A percentile compares a stretch with the other conserved stretches of the same genome.
These are phyloP conservation scores for Physocephala rufipes DNA, from an alignment of 2,888 invertebrate species.

Conservation along the genomic window DNA sequence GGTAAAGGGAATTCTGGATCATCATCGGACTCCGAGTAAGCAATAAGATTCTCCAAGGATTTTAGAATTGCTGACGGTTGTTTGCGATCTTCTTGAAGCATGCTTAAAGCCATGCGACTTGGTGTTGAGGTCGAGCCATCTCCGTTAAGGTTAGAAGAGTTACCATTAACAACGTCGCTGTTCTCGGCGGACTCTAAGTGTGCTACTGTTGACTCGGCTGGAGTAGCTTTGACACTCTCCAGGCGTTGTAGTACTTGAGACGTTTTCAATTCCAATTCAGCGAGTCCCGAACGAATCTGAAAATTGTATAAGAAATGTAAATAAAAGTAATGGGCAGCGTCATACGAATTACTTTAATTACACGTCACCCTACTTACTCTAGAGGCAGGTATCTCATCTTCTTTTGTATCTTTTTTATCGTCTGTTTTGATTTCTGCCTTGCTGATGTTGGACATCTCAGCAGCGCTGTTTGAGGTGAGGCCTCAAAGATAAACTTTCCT, in stretches of 20 bases:
- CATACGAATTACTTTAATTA: background rate
- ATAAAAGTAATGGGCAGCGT: background rate
- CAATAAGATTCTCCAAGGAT: slow-evolving; percentile 72
- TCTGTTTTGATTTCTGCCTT: slow-evolving; percentile 51
- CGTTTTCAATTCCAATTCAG: slow-evolving; percentile 76
- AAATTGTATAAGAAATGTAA: slow-evolving; percentile 35
- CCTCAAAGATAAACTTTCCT: background rate
- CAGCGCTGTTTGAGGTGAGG: slow-evolving; percentile 42
- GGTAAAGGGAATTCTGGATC: slow-evolving; percentile 71
- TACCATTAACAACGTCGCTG: slow-evolving; percentile 29
- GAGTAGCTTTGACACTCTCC: slow-evolving; percentile 69
- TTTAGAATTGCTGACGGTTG: slow-evolving; percentile 67
- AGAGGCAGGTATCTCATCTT: slow-evolving; percentile 63
- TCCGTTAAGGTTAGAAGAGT: background rate
- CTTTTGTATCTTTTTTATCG: slow-evolving; percentile 54
- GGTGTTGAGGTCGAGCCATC: slow-evolving; percentile 23
- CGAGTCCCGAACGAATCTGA: slow-evolving; percentile 73
- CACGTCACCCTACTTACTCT: slow-evolving; percentile 56
- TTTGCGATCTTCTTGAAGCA: slow-evolving; percentile 69
- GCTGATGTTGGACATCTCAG: slow-evolving; percentile 52
- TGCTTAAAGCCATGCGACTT: slow-evolving; percentile 45
- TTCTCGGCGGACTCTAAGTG: background rate
- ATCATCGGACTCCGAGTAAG: slow-evolving; percentile 71
- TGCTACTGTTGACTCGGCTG: slow-evolving; percentile 35
- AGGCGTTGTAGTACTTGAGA: slow-evolving; percentile 77